phyloP scores from a whole-genome alignment of 2,888 invertebrate genomes.

The Himalopsyche kuldschensis region DNA sequence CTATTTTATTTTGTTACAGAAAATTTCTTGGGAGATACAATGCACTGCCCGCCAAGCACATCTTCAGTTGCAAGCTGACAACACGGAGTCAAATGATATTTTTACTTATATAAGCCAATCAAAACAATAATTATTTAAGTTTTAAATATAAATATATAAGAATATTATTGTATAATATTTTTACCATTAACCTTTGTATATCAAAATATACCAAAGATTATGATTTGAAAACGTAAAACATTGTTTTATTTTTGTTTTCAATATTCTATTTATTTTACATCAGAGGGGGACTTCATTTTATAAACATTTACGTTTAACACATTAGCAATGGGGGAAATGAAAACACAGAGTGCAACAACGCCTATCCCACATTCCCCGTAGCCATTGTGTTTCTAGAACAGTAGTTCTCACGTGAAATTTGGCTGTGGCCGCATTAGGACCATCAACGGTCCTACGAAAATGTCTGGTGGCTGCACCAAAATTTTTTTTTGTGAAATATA shows the following conservation, averaged over 20 bases:
- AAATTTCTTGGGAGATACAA: slow-evolving; percentile 47
- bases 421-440: too few relatives aligned
- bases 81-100: not conserved
- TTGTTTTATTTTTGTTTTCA: not conserved
- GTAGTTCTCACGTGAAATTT: too few relatives aligned
- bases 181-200: not conserved
- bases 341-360: too few relatives aligned
- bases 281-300: too few relatives aligned
- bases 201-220: not conserved
- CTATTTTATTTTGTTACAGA: slow-evolving; percentile 44
- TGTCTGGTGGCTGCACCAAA: too few relatives aligned
- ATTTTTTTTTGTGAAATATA: too few relatives aligned
- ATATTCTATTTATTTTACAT: not conserved
- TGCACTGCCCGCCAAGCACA: slow-evolving; percentile 19
- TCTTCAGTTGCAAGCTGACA: not conserved
- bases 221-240: not conserved
- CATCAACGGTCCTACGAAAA: too few relatives aligned
- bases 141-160: not conserved
- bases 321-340: too few relatives aligned
- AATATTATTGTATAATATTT: not conserved
- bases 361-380: too few relatives aligned
- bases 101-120: not conserved
- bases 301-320: too few relatives aligned
- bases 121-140: not conserved
- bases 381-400: too few relatives aligned